phyloP scores from a whole-genome alignment of 1,140 invertebrate genomes.

The Coptotermes formosanus region DNA sequence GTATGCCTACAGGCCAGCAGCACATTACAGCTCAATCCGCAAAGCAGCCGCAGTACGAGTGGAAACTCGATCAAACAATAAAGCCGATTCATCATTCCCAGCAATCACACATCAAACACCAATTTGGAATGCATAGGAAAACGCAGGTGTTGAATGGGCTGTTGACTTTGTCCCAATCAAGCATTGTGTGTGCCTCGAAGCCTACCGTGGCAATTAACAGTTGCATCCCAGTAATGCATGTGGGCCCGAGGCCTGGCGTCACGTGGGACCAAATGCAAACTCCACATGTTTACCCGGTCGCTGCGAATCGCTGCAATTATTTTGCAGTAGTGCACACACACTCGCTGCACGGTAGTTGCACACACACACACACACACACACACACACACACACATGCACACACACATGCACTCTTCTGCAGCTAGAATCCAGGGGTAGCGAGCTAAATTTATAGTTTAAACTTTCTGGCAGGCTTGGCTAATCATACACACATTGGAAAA shows the following conservation, averaged over 20 bases:
- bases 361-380: not conserved
- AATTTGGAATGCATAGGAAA: constrained; percentile 34
- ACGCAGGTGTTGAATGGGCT: constrained; percentile 32
- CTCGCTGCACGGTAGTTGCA: constrained; percentile 6
- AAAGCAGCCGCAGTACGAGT: constrained; percentile 12
- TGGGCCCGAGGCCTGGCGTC: constrained; percentile 1
- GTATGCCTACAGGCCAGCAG: not conserved
- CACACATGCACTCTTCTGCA: not conserved
- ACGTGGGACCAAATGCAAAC: not conserved
- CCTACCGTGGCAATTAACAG: constrained; percentile 23
- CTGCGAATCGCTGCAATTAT: not conserved
- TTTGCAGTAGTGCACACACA: constrained; percentile 10
- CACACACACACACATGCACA: not conserved
- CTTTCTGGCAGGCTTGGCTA: constrained; percentile 12
- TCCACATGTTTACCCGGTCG: not conserved
- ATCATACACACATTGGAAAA: constrained; percentile 3
- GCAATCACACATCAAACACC: constrained; percentile 32
- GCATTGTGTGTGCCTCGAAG: constrained; percentile 12
- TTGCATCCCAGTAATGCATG: constrained; percentile 26
- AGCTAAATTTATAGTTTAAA: constrained; percentile 15
- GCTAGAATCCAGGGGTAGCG: not conserved
- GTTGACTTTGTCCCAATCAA: constrained; percentile 33
- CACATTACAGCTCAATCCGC: constrained; percentile 11
- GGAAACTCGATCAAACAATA: constrained; percentile 33
- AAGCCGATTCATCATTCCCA: constrained; percentile 31